These are phyloP conservation scores for Drosophila neotestacea DNA, from an alignment of 2,888 invertebrate species.

Conservation along the genomic window DNA sequence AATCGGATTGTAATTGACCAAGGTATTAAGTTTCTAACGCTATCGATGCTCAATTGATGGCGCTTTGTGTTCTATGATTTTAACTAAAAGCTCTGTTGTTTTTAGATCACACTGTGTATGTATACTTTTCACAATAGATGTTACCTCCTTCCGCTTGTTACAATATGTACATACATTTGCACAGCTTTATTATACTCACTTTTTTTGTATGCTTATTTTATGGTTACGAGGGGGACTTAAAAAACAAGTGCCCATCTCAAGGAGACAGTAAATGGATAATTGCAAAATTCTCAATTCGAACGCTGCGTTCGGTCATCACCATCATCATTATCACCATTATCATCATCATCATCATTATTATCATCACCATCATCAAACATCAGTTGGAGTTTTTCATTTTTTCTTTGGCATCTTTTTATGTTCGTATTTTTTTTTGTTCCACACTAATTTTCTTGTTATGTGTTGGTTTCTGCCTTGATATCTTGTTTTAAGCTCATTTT, in stretches of 20 bases:
- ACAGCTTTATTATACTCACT: constrained; percentile 11
- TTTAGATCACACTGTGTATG: background rate
- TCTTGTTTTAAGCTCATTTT: constrained; percentile 13
- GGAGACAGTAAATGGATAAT: constrained; percentile 53
- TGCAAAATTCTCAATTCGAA: constrained; percentile 54
- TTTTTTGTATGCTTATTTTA: background rate
- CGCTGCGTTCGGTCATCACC: constrained; percentile 30
- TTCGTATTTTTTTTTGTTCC: constrained; percentile 24
- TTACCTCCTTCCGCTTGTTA: background rate
- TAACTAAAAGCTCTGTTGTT: too few relatives aligned
- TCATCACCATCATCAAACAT: constrained; percentile 35
- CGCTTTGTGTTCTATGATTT: too few relatives aligned
- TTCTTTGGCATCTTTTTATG: background rate
- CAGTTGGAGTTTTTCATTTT: constrained; percentile 21
- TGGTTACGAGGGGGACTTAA: constrained; percentile 9
- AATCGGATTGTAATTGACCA: too few relatives aligned
- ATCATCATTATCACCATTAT: constrained; percentile 34
- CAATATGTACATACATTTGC: constrained; percentile 1
- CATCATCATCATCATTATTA: constrained; percentile 50
- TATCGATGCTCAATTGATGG: too few relatives aligned
- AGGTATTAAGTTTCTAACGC: too few relatives aligned
- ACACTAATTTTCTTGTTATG: constrained; percentile 27
- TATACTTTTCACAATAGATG: background rate
- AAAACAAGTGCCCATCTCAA: constrained; percentile 51
- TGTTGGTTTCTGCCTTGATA: constrained; percentile 35